phyloP scores from a whole-genome alignment of 2,888 invertebrate genomes.

The Ormyrus labotus region DNA sequence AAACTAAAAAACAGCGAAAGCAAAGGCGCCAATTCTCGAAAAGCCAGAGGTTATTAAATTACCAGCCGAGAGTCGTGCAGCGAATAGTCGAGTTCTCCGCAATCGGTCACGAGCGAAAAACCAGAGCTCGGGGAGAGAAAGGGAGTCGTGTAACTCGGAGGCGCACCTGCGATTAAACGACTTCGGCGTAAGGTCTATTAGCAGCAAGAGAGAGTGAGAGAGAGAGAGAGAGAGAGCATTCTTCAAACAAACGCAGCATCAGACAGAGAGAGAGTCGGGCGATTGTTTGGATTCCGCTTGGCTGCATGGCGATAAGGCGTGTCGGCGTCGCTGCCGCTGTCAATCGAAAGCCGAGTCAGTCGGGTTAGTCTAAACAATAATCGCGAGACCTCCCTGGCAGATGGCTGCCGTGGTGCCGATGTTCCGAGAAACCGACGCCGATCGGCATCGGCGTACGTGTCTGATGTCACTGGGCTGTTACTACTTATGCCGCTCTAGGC shows the following conservation, averaged over 20 bases:
- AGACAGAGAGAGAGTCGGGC: not conserved
- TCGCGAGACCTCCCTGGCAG: not conserved
- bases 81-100: too few species aligned
- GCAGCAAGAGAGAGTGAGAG: not conserved
- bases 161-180: slow-evolving; percentile 48
- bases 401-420: not conserved
- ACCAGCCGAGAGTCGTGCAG: too few species aligned
- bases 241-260: slow-evolving; percentile 23
- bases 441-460: not conserved
- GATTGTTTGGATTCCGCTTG: slow-evolving; percentile 52
- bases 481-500: not conserved
- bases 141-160: not conserved
- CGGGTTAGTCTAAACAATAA: slow-evolving; percentile 40
- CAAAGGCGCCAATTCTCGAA: too few species aligned
- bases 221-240: not conserved
- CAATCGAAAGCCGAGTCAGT: not conserved
- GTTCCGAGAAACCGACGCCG: not conserved
- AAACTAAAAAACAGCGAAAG: too few species aligned
- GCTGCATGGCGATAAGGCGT: slow-evolving; percentile 44
- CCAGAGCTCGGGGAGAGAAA: not conserved
- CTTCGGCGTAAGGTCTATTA: slow-evolving; percentile 29
- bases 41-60: too few species aligned
- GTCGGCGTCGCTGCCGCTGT: not conserved
- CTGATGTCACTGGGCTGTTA: slow-evolving; percentile 13
- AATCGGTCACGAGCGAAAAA: too few species aligned